Evolutionary conservation across 2,797 vertebrate species (phyloP).

Genomic region (Leptoclinus maculatus): DNA sequence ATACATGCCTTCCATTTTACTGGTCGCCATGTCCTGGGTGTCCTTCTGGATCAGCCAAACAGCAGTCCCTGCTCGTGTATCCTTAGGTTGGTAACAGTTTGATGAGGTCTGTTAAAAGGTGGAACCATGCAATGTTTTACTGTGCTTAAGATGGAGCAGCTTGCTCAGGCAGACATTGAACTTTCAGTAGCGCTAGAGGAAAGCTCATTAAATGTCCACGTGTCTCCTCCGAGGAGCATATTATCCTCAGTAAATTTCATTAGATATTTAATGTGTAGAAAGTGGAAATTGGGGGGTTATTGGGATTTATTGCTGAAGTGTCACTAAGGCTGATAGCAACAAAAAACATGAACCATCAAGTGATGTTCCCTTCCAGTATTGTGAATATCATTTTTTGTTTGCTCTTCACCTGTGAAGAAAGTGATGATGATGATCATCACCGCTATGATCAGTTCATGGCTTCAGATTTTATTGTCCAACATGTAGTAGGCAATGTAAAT

Average conservation of each 20-base stretch:
- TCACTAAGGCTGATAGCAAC: background rate
- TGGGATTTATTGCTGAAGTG: background rate
- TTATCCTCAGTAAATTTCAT: constrained; percentile 1
- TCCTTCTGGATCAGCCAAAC: constrained; percentile 99
- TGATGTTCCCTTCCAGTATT: background rate
- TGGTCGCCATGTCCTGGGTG: constrained; percentile 99
- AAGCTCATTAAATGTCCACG: background rate
- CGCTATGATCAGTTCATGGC: background rate
- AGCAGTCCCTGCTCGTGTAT: constrained; percentile 95
- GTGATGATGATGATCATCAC: background rate
- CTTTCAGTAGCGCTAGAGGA: background rate
- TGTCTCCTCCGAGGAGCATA: background rate
- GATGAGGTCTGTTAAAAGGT: background rate
- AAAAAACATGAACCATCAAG: background rate
- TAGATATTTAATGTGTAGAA: background rate
- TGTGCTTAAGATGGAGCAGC: background rate
- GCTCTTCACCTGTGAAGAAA: background rate
- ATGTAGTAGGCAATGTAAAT: too few species aligned
- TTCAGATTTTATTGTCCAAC: background rate
- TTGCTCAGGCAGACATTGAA: background rate
- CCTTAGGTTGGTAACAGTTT: constrained; percentile 86
- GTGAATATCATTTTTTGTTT: background rate
- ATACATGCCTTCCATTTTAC: constrained; percentile 95
- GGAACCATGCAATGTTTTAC: background rate
- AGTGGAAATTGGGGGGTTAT: background rate